Evolutionary conservation across 2,888 invertebrate species (phyloP).

Genomic region (Rhamphomyia laevipes): DNA sequence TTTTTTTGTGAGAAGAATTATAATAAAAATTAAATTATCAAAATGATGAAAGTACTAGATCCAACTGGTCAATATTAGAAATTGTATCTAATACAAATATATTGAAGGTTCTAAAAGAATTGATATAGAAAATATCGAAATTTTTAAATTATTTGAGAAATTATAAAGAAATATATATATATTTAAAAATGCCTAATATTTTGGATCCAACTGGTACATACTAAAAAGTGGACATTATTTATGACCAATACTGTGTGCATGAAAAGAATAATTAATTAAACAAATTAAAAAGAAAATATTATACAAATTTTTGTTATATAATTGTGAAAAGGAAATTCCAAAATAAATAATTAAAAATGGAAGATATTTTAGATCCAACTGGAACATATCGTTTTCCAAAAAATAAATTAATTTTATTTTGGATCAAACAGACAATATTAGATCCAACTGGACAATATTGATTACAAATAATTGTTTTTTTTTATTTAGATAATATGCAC

Average conservation of each 20-base stretch:
- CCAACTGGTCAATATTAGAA: slow-evolving; percentile 36
- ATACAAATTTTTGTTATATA: slow-evolving; percentile 1
- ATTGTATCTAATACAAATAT: no score
- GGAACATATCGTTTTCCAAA: slow-evolving; percentile 28
- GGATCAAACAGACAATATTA: no score
- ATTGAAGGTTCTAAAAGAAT: no score
- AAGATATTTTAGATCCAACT: slow-evolving; percentile 30
- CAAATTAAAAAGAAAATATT: slow-evolving; percentile 1
- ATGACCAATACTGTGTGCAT: not conserved
- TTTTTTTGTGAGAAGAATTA: slow-evolving; percentile 1
- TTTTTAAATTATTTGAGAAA: no score
- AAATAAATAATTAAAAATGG: slow-evolving; percentile 19
- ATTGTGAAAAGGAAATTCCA: not conserved
- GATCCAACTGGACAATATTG: slow-evolving; percentile 36
- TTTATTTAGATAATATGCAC: no score
- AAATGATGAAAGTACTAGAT: slow-evolving; percentile 32
- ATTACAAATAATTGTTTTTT: not conserved
- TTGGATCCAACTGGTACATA: slow-evolving; percentile 37
- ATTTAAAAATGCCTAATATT: slow-evolving; percentile 27
- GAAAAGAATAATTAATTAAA: no score
- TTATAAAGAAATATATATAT: not conserved
- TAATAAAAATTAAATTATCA: slow-evolving; percentile 1
- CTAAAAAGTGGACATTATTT: slow-evolving; percentile 14
- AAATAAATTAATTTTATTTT: not conserved
- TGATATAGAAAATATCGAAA: no score